Percentiles rank a stretch among this genome's conserved stretches.
Evolutionary conservation across 1,140 invertebrate species (phyloP).

Genomic region (Orchestia grillus): DNA sequence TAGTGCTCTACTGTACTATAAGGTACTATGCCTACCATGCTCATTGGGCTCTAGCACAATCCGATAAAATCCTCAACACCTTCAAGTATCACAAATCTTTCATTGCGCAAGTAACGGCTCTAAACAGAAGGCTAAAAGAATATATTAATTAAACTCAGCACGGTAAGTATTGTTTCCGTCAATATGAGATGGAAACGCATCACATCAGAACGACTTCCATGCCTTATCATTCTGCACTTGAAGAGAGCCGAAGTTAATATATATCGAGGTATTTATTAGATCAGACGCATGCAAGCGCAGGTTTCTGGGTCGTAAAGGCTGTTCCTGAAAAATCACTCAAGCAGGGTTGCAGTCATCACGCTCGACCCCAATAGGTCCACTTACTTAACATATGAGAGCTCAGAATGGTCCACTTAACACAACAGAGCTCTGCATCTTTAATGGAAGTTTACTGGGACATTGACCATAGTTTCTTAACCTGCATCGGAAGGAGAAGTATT

Average conservation of each 20-base stretch:
- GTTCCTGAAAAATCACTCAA: constrained; percentile 8
- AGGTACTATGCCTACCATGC: no score
- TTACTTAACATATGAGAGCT: background rate
- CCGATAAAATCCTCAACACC: background rate
- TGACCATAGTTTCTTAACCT: constrained; percentile 68
- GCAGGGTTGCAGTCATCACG: background rate
- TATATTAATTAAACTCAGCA: background rate
- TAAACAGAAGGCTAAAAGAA: no score
- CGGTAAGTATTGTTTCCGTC: background rate
- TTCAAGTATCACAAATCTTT: background rate
- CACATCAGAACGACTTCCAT: background rate
- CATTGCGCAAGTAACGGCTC: background rate
- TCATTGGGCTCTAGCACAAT: background rate
- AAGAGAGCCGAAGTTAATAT: background rate
- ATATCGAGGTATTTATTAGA: background rate
- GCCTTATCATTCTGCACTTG: background rate
- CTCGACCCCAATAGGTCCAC: background rate
- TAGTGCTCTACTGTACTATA: no score
- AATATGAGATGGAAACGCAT: background rate
- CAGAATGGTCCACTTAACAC: background rate
- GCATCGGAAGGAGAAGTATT: constrained; percentile 67
- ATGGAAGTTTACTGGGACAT: constrained; percentile 66
- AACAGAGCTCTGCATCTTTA: constrained; percentile 50
- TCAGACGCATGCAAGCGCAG: background rate
- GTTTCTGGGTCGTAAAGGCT: background rate